These are phyloP conservation scores for Antheraea yamamai DNA, from an alignment of 2,888 invertebrate genomes.

Conservation along the genomic window DNA sequence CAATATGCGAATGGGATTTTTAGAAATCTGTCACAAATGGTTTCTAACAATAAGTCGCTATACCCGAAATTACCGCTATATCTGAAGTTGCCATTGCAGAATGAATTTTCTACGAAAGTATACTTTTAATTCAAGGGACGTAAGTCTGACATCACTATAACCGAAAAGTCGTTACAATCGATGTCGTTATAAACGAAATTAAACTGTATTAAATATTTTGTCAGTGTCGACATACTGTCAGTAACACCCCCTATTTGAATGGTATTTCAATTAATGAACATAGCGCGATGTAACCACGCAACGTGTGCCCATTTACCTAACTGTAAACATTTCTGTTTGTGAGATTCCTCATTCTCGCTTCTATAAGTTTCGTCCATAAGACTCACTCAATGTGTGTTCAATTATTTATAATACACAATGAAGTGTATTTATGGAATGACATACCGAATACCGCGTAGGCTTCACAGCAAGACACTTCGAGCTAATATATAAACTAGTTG, in stretches of 20 bases:
- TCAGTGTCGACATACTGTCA: background rate
- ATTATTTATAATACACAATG: background rate
- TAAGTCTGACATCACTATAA: no score
- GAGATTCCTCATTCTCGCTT: background rate
- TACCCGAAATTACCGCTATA: no score
- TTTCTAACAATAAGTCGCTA: no score
- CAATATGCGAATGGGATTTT: no score
- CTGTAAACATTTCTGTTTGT: background rate
- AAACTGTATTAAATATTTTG: background rate
- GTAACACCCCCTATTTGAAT: background rate
- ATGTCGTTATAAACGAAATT: no score
- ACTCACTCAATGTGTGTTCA: background rate
- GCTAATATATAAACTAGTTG: constrained; percentile 13
- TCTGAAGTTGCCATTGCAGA: no score
- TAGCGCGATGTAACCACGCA: background rate
- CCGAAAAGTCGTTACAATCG: background rate
- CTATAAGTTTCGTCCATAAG: background rate
- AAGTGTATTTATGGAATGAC: background rate
- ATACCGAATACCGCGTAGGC: background rate
- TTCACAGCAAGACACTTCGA: background rate
- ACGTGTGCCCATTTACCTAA: background rate
- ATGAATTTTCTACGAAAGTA: no score
- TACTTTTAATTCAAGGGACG: no score
- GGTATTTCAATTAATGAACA: constrained; percentile 1
- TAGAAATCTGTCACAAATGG: no score